phyloP scores from a whole-genome alignment of 1,140 invertebrate species.

The Mylabris phalerata region DNA sequence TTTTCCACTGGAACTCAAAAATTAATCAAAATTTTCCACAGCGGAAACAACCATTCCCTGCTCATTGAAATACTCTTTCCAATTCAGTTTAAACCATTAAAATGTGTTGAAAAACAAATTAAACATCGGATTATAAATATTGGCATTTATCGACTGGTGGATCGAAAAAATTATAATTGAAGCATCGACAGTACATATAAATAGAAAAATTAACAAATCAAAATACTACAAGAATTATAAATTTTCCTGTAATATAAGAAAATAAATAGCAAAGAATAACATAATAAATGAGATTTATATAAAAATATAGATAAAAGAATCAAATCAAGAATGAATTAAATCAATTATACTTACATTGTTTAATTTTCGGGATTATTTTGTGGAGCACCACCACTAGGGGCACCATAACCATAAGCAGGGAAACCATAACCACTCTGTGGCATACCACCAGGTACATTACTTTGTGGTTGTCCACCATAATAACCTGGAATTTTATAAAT shows the following conservation, averaged over 20 bases:
- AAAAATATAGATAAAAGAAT: slow-evolving; percentile 17
- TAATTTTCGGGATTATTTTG: slow-evolving; percentile 23
- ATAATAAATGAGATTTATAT: slow-evolving; percentile 20
- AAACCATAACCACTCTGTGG: slow-evolving; percentile 36
- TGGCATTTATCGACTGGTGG: no score
- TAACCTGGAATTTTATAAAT: slow-evolving; percentile 22
- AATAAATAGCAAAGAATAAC: slow-evolving; percentile 4
- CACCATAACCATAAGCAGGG: slow-evolving; percentile 35
- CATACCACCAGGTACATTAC: slow-evolving; percentile 26
- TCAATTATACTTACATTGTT: slow-evolving; percentile 13
- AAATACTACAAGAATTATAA: slow-evolving; percentile 4
- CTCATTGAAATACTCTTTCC: no score
- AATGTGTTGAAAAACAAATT: no score
- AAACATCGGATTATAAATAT: no score
- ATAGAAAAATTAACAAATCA: slow-evolving; percentile 9
- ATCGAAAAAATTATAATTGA: no score
- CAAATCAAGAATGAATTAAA: neutral
- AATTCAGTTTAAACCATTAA: no score
- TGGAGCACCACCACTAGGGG: slow-evolving; percentile 17
- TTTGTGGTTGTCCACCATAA: slow-evolving; percentile 35
- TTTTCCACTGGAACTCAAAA: no score
- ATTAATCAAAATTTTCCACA: no score
- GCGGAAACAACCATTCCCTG: no score
- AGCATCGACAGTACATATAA: neutral
- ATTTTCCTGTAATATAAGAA: slow-evolving; percentile 7